phyloP scores from a whole-genome alignment of 2,888 invertebrate species.

The Dryobotodes eremita region DNA sequence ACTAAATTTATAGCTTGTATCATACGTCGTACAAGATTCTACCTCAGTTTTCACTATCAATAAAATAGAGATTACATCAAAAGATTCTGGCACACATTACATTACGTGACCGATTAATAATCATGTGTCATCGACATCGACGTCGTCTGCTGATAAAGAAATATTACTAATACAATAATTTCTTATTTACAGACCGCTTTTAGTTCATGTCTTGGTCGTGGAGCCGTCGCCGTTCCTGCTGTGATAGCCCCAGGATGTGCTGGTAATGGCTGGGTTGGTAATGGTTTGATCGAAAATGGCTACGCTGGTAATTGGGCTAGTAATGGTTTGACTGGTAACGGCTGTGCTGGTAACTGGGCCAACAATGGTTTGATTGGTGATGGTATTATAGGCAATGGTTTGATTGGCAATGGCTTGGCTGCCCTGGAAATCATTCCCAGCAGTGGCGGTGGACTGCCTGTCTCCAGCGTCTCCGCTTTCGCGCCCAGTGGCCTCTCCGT shows the following conservation, averaged over 20 bases:
- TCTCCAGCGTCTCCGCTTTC: conserved; percentile 49
- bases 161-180: not conserved
- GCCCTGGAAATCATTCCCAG: conserved; percentile 41
- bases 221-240: not conserved
- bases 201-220: conserved; percentile 4
- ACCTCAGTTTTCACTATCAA: too few species aligned
- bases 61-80: too few species aligned
- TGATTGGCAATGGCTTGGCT: too few species aligned
- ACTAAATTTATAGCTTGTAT: too few species aligned
- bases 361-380: not conserved
- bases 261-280: too few species aligned
- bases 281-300: too few species aligned
- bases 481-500: conserved; percentile 55
- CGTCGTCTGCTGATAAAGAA: not conserved
- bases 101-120: not conserved
- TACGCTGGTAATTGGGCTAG: too few species aligned
- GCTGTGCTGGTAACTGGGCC: not conserved
- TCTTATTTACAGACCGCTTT: not conserved
- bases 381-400: too few species aligned
- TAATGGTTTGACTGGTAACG: not conserved
- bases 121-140: not conserved
- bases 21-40: too few species aligned
- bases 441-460: conserved; percentile 52
- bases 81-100: not conserved
- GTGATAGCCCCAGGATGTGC: conserved; percentile 19